Conservation (phyloP, 1,140 invertebrate genomes). For the Orussus abietinus region DNA sequence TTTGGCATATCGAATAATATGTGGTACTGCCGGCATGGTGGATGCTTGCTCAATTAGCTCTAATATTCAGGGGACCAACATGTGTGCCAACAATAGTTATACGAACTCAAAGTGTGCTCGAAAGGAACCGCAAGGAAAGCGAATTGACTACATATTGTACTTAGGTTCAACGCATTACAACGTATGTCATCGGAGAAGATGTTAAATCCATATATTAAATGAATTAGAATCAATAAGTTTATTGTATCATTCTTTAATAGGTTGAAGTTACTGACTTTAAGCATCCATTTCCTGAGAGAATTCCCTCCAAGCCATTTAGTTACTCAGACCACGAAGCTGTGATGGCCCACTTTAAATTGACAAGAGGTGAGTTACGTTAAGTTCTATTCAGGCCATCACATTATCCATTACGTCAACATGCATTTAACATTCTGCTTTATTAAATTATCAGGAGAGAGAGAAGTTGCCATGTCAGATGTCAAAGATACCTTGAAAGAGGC, state of each 20-base stretch:
- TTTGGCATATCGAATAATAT: slow-evolving; percentile 70
- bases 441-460: slow-evolving; percentile 23
- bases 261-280: slow-evolving; percentile 61
- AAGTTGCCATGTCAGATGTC: slow-evolving; percentile 25
- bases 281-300: slow-evolving; percentile 68
- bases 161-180: slow-evolving; percentile 54
- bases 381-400: slow-evolving; percentile 2
- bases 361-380: slow-evolving; percentile 34
- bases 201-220: too few species aligned
- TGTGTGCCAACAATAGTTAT: slow-evolving; percentile 80
- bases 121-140: slow-evolving; percentile 69
- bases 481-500: slow-evolving; percentile 59
- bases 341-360: slow-evolving; percentile 58
- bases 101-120: slow-evolving; percentile 57
- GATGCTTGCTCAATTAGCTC: slow-evolving; percentile 41
- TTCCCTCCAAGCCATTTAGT: slow-evolving; percentile 70
- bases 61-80: slow-evolving; percentile 64
- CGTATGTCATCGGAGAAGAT: too few species aligned
- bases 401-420: neutral
- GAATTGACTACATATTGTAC: slow-evolving; percentile 90
- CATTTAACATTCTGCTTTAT: slow-evolving; percentile 13
- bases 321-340: slow-evolving; percentile 93
- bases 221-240: too few species aligned
- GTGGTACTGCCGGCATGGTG: slow-evolving; percentile 51
- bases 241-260: slow-evolving; percentile 43